phyloP scores from a whole-genome alignment of 2,797 vertebrate species.

The Anableps anableps region DNA sequence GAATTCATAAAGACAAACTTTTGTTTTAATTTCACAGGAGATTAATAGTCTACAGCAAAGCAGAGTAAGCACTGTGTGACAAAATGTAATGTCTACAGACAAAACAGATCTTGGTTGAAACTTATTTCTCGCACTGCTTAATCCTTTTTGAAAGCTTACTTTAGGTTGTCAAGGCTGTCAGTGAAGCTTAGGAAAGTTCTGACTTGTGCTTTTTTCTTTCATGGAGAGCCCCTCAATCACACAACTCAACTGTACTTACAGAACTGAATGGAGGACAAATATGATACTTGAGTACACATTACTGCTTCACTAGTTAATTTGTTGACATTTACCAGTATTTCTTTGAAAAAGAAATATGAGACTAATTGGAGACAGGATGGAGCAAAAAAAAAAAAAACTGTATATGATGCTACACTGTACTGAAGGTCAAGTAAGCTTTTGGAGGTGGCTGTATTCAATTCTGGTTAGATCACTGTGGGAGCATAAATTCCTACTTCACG shows the following conservation, averaged over 20 bases:
- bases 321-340: neutral
- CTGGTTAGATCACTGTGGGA: neutral
- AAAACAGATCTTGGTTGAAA: constrained; percentile 29
- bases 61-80: constrained; percentile 15
- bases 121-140: constrained; percentile 34
- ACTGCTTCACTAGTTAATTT: neutral
- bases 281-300: constrained; percentile 3
- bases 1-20: constrained; percentile 48
- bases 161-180: constrained; percentile 8
- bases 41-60: constrained; percentile 55
- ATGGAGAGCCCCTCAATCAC: constrained; percentile 6
- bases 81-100: constrained; percentile 47
- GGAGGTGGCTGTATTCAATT: no score
- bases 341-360: neutral
- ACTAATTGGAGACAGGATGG: neutral
- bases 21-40: constrained; percentile 66
- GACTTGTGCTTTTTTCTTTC: constrained; percentile 6
- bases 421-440: neutral
- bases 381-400: neutral
- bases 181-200: constrained; percentile 1
- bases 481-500: no score
- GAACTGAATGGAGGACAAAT: neutral
- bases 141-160: constrained; percentile 17
- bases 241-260: neutral
- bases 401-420: neutral